Percentiles rank a stretch among this genome's conserved stretches.
phyloP scores from a whole-genome alignment of 2,888 invertebrate genomes.

The Acrobasis consociella region DNA sequence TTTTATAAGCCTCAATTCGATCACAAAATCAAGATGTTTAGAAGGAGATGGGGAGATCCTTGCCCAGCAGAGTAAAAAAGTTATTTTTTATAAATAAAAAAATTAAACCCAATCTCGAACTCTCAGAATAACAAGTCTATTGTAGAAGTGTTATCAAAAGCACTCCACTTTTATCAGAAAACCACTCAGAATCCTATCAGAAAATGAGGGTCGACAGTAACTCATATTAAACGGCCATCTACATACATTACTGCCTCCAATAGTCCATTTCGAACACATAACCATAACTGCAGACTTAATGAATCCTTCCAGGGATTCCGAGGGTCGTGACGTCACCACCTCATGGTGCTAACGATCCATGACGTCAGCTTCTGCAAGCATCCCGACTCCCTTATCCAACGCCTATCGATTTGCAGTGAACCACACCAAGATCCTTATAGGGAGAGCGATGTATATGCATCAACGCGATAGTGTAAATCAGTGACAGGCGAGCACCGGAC shows the following conservation, averaged over 20 bases:
- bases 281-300: constrained; percentile 31
- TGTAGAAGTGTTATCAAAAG: too few relatives aligned
- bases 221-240: constrained; percentile 18
- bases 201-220: constrained; percentile 1
- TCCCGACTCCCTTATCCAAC: constrained; percentile 63
- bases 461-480: constrained; percentile 53
- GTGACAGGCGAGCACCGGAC: constrained; percentile 49
- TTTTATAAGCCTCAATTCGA: too few relatives aligned
- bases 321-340: constrained; percentile 68
- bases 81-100: too few relatives aligned
- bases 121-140: too few relatives aligned
- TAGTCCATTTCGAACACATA: constrained; percentile 28
- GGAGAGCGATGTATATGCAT: constrained; percentile 50
- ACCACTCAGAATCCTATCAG: constrained; percentile 13
- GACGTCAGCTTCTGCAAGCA: constrained; percentile 65
- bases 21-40: too few relatives aligned
- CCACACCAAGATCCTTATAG: constrained; percentile 43
- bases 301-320: constrained; percentile 24
- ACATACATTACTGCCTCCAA: constrained; percentile 19
- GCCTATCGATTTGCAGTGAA: constrained; percentile 48
- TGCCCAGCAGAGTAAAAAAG: too few relatives aligned
- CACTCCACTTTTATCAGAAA: background rate
- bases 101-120: too few relatives aligned
- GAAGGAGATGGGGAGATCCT: too few relatives aligned
- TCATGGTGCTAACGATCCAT: constrained; percentile 67